Conservation (phyloP, 2,888 invertebrate genomes). For the Muscina levida region DNA sequence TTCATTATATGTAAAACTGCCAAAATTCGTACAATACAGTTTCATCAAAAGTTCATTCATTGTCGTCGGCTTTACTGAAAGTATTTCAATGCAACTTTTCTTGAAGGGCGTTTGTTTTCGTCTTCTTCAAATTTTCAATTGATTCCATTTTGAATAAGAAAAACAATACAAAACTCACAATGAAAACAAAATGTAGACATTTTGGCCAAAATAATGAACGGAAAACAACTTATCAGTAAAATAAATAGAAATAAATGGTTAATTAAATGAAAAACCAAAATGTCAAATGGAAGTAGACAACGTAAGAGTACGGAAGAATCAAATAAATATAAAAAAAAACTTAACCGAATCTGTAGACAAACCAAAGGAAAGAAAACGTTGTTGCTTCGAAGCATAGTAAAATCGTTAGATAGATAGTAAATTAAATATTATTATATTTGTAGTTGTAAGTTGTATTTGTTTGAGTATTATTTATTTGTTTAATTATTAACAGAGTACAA, state of each 20-base stretch:
- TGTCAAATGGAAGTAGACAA: slow-evolving; percentile 55
- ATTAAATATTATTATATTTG: slow-evolving; percentile 48
- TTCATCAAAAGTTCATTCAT: slow-evolving; percentile 21
- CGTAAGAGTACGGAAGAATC: no score
- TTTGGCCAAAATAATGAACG: slow-evolving; percentile 35
- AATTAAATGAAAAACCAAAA: slow-evolving; percentile 60
- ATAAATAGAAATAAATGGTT: slow-evolving; percentile 51
- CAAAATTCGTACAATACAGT: no score
- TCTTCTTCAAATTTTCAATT: slow-evolving; percentile 14
- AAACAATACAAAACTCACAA: no score
- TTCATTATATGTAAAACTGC: no score
- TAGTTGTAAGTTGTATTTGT: slow-evolving; percentile 66
- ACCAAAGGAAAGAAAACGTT: slow-evolving; percentile 61
- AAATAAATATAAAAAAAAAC: slow-evolving; percentile 54
- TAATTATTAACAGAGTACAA: slow-evolving; percentile 20
- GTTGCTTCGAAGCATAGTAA: slow-evolving; percentile 67
- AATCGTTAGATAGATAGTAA: slow-evolving; percentile 67
- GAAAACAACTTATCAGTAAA: neutral
- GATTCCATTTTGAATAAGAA: slow-evolving; percentile 29
- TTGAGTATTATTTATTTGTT: slow-evolving; percentile 69
- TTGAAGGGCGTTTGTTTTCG: neutral
- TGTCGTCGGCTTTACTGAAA: slow-evolving; percentile 2
- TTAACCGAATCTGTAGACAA: slow-evolving; percentile 39
- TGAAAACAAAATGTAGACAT: slow-evolving; percentile 46
- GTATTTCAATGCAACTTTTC: slow-evolving; percentile 15